Evolutionary conservation across 1,140 invertebrate species (phyloP).

Genomic region (Steinernema khuongi): DNA sequence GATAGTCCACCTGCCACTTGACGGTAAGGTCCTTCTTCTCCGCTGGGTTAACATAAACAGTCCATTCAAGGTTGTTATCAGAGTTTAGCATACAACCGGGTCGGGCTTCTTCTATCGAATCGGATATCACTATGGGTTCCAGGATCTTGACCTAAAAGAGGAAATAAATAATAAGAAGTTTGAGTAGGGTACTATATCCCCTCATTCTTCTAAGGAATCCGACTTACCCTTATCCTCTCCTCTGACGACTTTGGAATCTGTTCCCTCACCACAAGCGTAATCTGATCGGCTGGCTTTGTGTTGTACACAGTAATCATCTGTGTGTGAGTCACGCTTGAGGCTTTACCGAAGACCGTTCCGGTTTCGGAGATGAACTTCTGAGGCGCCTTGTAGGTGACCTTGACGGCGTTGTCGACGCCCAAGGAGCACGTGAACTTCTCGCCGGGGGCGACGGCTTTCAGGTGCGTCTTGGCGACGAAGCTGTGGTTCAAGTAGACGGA

Average conservation of each 20-base stretch:
- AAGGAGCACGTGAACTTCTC: conserved; percentile 61
- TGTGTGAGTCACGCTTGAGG: conserved; percentile 42
- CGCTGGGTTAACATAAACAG: conserved; percentile 40
- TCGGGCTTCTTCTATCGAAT: conserved; percentile 20
- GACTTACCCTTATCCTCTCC: conserved; percentile 61
- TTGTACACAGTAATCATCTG: conserved; percentile 61
- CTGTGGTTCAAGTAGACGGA: conserved; percentile 61
- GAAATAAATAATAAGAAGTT: background rate
- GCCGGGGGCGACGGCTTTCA: conserved; percentile 58
- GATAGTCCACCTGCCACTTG: conserved; percentile 58
- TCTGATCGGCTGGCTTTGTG: conserved; percentile 49
- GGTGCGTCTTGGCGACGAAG: conserved; percentile 60
- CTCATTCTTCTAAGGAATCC: conserved; percentile 21
- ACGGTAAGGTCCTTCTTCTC: conserved; percentile 37
- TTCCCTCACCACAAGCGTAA: conserved; percentile 58
- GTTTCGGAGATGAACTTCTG: conserved; percentile 46
- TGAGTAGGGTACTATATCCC: conserved; percentile 24
- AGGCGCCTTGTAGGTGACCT: conserved; percentile 60
- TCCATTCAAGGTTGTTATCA: conserved; percentile 60
- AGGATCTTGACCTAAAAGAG: conserved; percentile 51
- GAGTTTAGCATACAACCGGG: conserved; percentile 49
- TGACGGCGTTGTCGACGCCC: conserved; percentile 60
- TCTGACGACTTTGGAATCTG: conserved; percentile 59
- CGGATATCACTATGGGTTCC: conserved; percentile 41
- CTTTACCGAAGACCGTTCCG: conserved; percentile 51